Percentiles rank a stretch among this genome's conserved stretches.
These are phyloP conservation scores for Ciconia stormi DNA, from an alignment of 2,113 vertebrate genomes.

Conservation along the genomic window DNA sequence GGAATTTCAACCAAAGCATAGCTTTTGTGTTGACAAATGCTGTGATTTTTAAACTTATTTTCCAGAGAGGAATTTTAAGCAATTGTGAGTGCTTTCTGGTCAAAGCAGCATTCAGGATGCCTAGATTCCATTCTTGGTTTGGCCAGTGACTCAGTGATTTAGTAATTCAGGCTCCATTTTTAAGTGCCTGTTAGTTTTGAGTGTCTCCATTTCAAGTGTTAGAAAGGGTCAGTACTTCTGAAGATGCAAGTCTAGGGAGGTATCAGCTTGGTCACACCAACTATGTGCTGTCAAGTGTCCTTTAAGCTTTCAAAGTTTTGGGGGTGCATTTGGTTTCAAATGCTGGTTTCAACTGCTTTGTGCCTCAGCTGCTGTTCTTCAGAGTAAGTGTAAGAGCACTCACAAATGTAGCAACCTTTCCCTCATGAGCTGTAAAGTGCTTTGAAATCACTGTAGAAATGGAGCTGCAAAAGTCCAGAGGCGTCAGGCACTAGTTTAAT, in stretches of 20 bases:
- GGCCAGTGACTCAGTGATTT: not conserved
- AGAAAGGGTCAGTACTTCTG: not conserved
- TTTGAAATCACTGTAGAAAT: not conserved
- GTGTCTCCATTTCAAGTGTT: not conserved
- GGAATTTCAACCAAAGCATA: not conserved
- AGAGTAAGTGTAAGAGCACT: not conserved
- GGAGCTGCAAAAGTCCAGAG: not conserved
- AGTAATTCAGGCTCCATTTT: not conserved
- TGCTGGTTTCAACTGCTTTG: not conserved
- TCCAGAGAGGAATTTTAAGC: not conserved
- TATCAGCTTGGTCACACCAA: not conserved
- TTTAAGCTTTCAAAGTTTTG: not conserved
- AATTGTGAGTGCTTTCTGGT: not conserved
- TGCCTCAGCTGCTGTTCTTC: not conserved
- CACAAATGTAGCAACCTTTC: not conserved
- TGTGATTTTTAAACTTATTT: not conserved
- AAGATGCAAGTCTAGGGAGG: not conserved
- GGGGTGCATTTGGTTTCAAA: not conserved
- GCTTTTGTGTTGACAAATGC: not conserved
- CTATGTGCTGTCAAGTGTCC: not conserved
- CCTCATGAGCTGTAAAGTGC: not conserved
- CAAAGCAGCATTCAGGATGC: not conserved
- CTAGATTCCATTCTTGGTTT: not conserved
- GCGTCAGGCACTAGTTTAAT: not conserved
- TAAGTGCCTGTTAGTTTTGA: not conserved